Conservation (phyloP, 2,113 vertebrate genomes). For the Plotosus lineatus region DNA sequence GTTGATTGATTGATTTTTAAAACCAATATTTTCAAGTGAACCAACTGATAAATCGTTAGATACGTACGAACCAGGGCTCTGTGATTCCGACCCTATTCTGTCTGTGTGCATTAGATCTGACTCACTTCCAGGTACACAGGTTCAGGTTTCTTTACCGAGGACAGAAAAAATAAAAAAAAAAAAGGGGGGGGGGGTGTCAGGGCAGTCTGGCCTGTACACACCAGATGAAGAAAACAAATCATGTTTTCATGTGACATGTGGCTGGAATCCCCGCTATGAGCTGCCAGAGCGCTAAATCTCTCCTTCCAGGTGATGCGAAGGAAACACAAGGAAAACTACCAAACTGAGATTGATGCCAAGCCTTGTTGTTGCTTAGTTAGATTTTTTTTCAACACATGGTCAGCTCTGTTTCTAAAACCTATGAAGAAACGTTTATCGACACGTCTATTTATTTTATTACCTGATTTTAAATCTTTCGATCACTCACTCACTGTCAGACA, state of each 20-base stretch:
- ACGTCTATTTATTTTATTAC: not conserved
- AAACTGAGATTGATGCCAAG: not conserved
- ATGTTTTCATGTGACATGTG: slow-evolving; percentile 12
- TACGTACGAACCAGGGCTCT: not conserved
- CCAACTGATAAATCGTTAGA: no score
- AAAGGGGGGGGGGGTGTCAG: not conserved
- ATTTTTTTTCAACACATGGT: not conserved
- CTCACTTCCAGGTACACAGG: not conserved
- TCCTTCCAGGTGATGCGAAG: not conserved
- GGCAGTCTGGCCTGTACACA: not conserved
- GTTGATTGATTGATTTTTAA: no score
- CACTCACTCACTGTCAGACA: not conserved
- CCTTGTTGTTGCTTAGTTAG: not conserved
- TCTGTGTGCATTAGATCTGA: not conserved
- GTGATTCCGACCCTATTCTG: not conserved
- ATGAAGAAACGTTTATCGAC: not conserved
- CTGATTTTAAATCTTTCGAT: not conserved
- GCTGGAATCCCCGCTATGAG: slow-evolving; percentile 13
- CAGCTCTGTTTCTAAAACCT: not conserved
- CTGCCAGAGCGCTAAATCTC: slow-evolving; percentile 25
- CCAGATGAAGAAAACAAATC: slow-evolving; percentile 16
- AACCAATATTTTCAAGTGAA: no score
- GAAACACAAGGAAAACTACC: not conserved
- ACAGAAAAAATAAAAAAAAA: not conserved
- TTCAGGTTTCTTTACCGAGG: not conserved